Evolutionary conservation across 1,140 invertebrate genomes (phyloP).

Genomic region (Tetramorium parvispinum): DNA sequence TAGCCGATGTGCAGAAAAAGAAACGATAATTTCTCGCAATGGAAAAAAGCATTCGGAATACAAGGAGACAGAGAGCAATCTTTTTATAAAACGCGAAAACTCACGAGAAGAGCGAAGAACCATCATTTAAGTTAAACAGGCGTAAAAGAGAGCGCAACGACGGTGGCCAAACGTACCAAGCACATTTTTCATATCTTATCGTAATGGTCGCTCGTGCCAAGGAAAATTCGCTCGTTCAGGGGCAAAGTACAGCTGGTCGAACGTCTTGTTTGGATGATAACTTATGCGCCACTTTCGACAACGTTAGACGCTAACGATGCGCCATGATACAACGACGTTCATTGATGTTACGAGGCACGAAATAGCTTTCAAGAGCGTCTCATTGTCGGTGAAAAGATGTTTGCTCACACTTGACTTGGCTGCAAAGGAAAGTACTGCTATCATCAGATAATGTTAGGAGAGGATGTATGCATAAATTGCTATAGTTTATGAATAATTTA

Average conservation of each 20-base stretch:
- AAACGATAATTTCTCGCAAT: slow-evolving; percentile 22
- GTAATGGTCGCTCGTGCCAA: slow-evolving; percentile 58
- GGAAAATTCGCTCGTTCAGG: slow-evolving; percentile 68
- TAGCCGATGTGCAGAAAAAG: slow-evolving; percentile 4
- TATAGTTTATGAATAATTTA: background rate
- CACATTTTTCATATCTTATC: slow-evolving; percentile 77
- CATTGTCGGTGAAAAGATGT: slow-evolving; percentile 43
- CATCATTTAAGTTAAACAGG: slow-evolving; percentile 28
- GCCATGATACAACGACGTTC: slow-evolving; percentile 22
- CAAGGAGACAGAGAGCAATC: background rate
- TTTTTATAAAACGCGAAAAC: background rate
- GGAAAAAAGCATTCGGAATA: background rate
- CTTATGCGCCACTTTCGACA: slow-evolving; percentile 49
- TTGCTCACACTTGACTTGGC: slow-evolving; percentile 15
- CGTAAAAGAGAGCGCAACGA: slow-evolving; percentile 49
- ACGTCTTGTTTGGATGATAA: slow-evolving; percentile 65
- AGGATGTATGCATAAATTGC: background rate
- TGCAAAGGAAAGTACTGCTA: slow-evolving; percentile 14
- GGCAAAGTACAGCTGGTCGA: slow-evolving; percentile 54
- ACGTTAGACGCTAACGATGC: slow-evolving; percentile 40
- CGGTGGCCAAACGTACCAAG: slow-evolving; percentile 55
- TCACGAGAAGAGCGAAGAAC: background rate
- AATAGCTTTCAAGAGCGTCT: slow-evolving; percentile 44
- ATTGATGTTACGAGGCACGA: slow-evolving; percentile 46
- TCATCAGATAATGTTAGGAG: background rate